Evolutionary conservation across 2,113 vertebrate species (phyloP).

Genomic region (Neolamprologus sp.): DNA sequence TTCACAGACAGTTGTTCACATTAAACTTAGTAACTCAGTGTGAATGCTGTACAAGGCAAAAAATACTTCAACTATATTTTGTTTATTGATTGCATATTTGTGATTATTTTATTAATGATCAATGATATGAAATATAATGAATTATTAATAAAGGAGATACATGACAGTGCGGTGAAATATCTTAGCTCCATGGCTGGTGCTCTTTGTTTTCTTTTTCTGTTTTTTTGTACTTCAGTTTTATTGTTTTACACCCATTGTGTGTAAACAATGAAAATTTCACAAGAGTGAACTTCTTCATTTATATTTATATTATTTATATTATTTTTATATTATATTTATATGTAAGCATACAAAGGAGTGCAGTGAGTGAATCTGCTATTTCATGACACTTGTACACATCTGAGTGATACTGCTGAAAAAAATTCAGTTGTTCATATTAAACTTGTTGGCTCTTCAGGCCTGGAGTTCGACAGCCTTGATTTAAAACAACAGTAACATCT

Average conservation of each 20-base stretch:
- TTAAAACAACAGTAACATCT: neutral
- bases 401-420: too few species aligned
- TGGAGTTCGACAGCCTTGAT: neutral
- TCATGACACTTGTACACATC: too few species aligned
- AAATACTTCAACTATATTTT: neutral
- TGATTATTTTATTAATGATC: neutral
- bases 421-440: too few species aligned
- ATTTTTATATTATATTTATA: too few species aligned
- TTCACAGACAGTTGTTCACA: too few species aligned
- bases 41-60: neutral
- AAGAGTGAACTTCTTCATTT: too few species aligned
- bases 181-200: too few species aligned
- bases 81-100: accelerated
- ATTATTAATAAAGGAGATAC: neutral
- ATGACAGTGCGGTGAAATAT: neutral
- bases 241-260: neutral
- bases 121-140: neutral
- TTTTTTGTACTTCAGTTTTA: accelerated
- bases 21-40: neutral
- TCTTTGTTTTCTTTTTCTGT: neutral
- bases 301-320: too few species aligned
- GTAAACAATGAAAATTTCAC: neutral
- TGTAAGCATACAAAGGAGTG: too few species aligned
- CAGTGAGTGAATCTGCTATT: too few species aligned
- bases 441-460: too few species aligned